These are phyloP conservation scores for Leistus spinibarbis DNA, from an alignment of 2,888 invertebrate genomes.

Conservation along the genomic window DNA sequence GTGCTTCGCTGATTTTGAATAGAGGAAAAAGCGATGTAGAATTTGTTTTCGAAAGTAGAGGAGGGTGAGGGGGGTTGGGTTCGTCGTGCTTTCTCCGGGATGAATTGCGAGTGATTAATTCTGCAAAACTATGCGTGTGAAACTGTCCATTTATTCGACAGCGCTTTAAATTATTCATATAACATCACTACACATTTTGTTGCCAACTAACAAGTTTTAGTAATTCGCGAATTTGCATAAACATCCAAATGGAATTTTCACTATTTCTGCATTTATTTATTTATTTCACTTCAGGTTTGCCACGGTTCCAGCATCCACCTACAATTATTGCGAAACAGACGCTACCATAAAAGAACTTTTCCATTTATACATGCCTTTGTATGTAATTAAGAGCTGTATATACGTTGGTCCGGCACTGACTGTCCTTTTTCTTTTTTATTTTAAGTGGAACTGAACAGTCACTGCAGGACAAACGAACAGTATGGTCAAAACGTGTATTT, in stretches of 20 bases:
- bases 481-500: too few relatives aligned
- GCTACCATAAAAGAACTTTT: constrained; percentile 2
- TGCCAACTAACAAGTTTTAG: constrained; percentile 17
- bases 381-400: too few relatives aligned
- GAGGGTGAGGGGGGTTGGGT: neutral
- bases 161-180: constrained; percentile 29
- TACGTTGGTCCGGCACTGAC: too few relatives aligned
- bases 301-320: neutral
- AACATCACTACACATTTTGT: constrained; percentile 24
- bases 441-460: too few relatives aligned
- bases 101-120: neutral
- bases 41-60: too few relatives aligned
- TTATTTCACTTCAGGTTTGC: neutral
- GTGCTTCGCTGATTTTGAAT: too few relatives aligned
- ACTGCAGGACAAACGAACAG: too few relatives aligned
- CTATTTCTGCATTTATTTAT: constrained; percentile 21
- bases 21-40: too few relatives aligned
- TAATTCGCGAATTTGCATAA: constrained; percentile 33
- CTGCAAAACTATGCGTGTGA: constrained; percentile 8
- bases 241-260: constrained; percentile 31
- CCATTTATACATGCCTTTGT: neutral
- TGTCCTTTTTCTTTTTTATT: too few relatives aligned
- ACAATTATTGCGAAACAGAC: neutral
- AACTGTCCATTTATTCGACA: constrained; percentile 25
- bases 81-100: too few relatives aligned